Base-by-base conservation (phyloP, 2,113 vertebrate species). In the Collichthys lucidus region DNA sequence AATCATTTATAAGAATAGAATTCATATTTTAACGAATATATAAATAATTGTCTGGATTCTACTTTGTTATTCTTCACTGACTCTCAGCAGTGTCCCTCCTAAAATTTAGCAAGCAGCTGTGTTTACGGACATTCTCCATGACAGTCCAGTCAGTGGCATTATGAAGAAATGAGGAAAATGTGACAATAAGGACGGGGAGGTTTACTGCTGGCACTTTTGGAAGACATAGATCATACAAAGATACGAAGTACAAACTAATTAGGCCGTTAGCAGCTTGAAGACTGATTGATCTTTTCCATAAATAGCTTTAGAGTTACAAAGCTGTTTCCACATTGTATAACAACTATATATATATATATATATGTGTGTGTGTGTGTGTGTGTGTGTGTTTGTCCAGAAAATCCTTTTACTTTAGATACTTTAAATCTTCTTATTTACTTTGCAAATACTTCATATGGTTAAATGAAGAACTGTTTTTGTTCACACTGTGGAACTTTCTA, bases 61-160 rank as follows among this genome's bases (percentile, higher is more conserved):
- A 31, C 22, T 20, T 46, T 47, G 15, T 59, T 71, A 20, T 59
- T 60, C 22, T 22, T 64, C 16, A 24, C 49, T 16, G 29, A 40
- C 64, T 61, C 53, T 47, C 24, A 17, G 19, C 61, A 47, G 35
- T 61, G 66, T 61, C 60, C 42, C n/a, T 56, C 7, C 14, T 44
- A 29, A 73, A 55, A 65, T 72, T 42, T 24, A 56, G 11, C 16
- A 4, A 40, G 6, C 57, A 42, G 61, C 15, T 56, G 15, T 66
- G 14, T 79, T 61, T 50, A 74, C 60, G 50, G 46, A 63, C 55
- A 56, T 50, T 40, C 35, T 40, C 29, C 42, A 10, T 20, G 11
- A 67, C 63, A 60, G 56, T 53, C 26, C 42, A 63, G 10, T 62
- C 47, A 16, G n/a, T 71, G 35, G 55, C 31, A 55, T 71, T 70